Conservation (phyloP, 2,797 vertebrate genomes). For the Coccyzus lansbergi region DNA sequence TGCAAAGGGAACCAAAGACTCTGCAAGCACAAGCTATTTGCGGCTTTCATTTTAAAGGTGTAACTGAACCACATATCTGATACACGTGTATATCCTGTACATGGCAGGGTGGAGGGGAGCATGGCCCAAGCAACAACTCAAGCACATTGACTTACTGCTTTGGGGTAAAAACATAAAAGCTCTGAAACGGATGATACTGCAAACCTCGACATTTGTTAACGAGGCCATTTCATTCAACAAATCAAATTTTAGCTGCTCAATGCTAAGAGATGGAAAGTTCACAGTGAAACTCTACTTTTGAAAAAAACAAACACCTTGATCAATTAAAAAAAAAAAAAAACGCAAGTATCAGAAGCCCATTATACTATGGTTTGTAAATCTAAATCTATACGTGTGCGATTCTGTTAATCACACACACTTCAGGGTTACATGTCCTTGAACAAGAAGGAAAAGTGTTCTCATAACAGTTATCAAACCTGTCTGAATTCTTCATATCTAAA, state of each 20-base stretch:
- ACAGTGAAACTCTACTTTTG: neutral
- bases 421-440: neutral
- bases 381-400: neutral
- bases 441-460: neutral
- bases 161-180: neutral
- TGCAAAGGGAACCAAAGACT: neutral
- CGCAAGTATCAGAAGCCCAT: neutral
- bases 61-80: neutral
- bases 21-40: neutral
- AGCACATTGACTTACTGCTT: neutral
- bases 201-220: neutral
- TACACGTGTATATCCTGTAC: neutral
- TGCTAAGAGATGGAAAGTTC: fast-evolving
- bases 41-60: neutral
- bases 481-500: neutral
- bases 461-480: neutral
- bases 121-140: neutral
- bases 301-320: neutral
- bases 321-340: neutral
- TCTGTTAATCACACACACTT: neutral
- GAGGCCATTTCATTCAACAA: neutral
- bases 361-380: neutral
- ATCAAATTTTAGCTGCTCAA: neutral
- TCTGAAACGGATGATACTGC: neutral
- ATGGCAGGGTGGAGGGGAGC: neutral